phyloP scores from a whole-genome alignment of 2,113 vertebrate genomes.

The Malurus alboscapulatus region DNA sequence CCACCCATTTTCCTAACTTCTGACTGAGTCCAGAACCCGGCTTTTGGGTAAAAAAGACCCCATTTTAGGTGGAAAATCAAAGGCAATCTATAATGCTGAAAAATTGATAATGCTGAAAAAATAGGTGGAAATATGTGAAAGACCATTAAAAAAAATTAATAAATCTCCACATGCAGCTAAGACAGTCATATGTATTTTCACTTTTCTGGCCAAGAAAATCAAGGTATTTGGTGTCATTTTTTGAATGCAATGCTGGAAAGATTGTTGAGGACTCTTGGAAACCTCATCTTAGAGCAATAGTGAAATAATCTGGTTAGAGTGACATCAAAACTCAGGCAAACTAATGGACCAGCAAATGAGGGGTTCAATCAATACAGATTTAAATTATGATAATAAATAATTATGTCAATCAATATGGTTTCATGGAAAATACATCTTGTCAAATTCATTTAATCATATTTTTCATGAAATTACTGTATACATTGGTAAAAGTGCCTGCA shows the following conservation, averaged over 20 bases:
- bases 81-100: not conserved
- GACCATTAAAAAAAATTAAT: not conserved
- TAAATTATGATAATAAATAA: constrained; percentile 43
- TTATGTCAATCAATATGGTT: constrained; percentile 46
- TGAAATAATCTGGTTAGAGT: not conserved
- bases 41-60: not conserved
- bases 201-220: not conserved
- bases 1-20: not conserved
- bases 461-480: constrained; percentile 27
- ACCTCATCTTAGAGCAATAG: not conserved
- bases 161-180: not conserved
- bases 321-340: constrained; percentile 11
- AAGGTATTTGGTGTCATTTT: not conserved
- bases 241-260: not conserved
- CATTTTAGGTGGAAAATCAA: not conserved
- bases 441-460: constrained; percentile 27
- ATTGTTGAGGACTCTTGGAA: not conserved
- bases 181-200: not conserved
- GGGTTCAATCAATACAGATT: constrained; percentile 30
- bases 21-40: not conserved
- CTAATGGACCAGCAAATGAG: constrained; percentile 6
- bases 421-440: constrained; percentile 33
- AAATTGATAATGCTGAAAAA: not conserved
- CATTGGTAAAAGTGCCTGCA: not conserved
- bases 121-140: not conserved